Conservation (phyloP, 2,113 vertebrate genomes). For the Chunga burmeisteri region DNA sequence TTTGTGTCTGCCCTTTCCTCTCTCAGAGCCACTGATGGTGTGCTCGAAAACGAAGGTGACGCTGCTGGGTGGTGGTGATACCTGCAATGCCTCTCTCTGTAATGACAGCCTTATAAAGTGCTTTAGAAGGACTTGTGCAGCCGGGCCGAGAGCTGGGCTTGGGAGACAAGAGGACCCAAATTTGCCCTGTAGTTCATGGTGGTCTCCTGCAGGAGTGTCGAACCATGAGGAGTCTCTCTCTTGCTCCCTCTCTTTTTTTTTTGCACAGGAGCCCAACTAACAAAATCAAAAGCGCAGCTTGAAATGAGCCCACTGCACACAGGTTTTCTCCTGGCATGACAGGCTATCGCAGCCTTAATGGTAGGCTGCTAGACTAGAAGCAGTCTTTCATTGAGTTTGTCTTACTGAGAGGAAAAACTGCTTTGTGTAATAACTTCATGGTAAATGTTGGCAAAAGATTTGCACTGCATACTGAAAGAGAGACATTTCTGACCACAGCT, state of each 20-base stretch:
- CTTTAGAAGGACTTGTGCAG: not conserved
- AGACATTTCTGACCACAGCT: constrained; percentile 95
- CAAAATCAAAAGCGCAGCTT: constrained; percentile 69
- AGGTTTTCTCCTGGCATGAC: constrained; percentile 79
- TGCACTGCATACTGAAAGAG: constrained; percentile 88
- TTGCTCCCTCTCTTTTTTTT: not conserved
- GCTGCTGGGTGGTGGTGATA: not conserved
- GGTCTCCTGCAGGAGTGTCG: constrained; percentile 36
- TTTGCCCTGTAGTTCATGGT: not conserved
- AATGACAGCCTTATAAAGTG: not conserved
- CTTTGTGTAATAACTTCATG: constrained; percentile 92
- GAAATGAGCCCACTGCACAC: constrained; percentile 69
- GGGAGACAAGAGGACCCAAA: constrained; percentile 23
- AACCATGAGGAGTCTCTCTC: not conserved
- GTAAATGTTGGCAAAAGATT: constrained; percentile 87
- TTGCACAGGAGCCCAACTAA: constrained; percentile 57
- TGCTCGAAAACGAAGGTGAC: not conserved
- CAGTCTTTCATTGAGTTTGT: constrained; percentile 86
- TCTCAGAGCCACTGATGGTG: not conserved
- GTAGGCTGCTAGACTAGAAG: constrained; percentile 81
- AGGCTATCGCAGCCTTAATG: constrained; percentile 70
- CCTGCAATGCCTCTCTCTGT: not conserved
- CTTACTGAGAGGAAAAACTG: constrained; percentile 86
- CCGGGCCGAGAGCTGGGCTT: constrained; percentile 11
- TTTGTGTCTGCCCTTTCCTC: not conserved